Evolutionary conservation across 2,888 invertebrate genomes (phyloP).

Genomic region (Pocota personata): DNA sequence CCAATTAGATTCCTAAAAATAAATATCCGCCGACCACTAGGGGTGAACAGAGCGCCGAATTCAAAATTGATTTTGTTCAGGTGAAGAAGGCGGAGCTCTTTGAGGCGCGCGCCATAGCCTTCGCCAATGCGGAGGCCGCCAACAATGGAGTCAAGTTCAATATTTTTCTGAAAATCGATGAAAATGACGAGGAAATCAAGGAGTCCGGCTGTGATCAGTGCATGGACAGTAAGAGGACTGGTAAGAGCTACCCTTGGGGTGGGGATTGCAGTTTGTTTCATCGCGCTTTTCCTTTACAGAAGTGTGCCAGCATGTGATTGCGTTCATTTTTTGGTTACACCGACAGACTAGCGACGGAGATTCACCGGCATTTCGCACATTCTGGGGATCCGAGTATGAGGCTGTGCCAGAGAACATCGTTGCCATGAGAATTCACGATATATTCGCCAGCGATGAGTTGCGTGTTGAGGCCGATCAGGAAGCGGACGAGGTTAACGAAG

Average conservation of each 20-base stretch:
- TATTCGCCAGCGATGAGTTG: constrained; percentile 78
- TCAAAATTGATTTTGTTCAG: constrained; percentile 80
- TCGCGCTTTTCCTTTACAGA: constrained; percentile 70
- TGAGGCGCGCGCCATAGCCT: constrained; percentile 79
- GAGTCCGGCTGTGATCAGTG: constrained; percentile 78
- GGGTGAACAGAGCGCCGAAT: constrained; percentile 75
- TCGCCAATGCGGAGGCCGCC: constrained; percentile 76
- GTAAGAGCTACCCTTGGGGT: no score
- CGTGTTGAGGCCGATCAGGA: constrained; percentile 78
- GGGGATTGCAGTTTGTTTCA: background rate
- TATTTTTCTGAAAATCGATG: constrained; percentile 77
- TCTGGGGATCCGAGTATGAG: constrained; percentile 80
- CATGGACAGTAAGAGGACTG: constrained; percentile 40
- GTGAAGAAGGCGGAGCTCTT: constrained; percentile 77
- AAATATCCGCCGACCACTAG: constrained; percentile 49
- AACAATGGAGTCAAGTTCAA: constrained; percentile 77
- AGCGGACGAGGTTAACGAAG: constrained; percentile 75
- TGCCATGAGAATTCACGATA: constrained; percentile 78
- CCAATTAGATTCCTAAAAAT: constrained; percentile 40
- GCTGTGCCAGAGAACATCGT: constrained; percentile 76
- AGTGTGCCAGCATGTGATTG: constrained; percentile 79
- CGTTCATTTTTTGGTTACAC: constrained; percentile 81
- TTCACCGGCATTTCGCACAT: constrained; percentile 76
- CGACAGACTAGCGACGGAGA: constrained; percentile 77
- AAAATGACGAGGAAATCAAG: constrained; percentile 75